phyloP scores from a whole-genome alignment of 92 coral and sea anemone species.

The Plumapathes pennacea region DNA sequence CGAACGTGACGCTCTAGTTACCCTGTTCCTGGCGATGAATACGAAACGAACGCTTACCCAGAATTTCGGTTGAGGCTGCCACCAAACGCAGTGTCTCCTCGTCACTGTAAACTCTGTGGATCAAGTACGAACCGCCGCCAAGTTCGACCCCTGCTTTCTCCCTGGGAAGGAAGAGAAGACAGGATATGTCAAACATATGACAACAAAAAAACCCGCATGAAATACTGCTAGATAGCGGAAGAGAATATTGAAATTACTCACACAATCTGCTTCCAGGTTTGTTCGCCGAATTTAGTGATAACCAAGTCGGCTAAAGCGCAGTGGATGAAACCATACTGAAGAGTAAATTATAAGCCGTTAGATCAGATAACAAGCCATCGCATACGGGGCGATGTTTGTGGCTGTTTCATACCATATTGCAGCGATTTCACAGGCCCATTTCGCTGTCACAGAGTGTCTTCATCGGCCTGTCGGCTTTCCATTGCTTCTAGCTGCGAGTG shows the following conservation, averaged over 20 bases:
- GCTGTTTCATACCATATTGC: too few relatives aligned
- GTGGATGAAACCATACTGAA: constrained; percentile 97
- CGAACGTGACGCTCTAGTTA: too few relatives aligned
- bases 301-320: constrained; percentile 95
- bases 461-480: too few relatives aligned
- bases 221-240: background rate
- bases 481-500: too few relatives aligned
- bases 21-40: too few relatives aligned
- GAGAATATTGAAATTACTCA: constrained; percentile 32
- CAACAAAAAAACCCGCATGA: constrained; percentile 36
- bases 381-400: too few relatives aligned
- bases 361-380: too few relatives aligned
- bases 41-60: constrained; percentile 77
- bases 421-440: too few relatives aligned
- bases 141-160: constrained; percentile 94
- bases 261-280: constrained; percentile 86
- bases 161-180: constrained; percentile 28
- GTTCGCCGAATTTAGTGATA: constrained; percentile 92
- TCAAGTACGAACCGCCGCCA: constrained; percentile 95
- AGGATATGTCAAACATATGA: constrained; percentile 14
- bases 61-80: constrained; percentile 81
- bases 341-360: background rate
- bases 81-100: constrained; percentile 80
- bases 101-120: constrained; percentile 92
- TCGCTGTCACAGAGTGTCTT: too few relatives aligned